Conservation (phyloP, 1,140 invertebrate species). For the Drosophila novamexicana region DNA sequence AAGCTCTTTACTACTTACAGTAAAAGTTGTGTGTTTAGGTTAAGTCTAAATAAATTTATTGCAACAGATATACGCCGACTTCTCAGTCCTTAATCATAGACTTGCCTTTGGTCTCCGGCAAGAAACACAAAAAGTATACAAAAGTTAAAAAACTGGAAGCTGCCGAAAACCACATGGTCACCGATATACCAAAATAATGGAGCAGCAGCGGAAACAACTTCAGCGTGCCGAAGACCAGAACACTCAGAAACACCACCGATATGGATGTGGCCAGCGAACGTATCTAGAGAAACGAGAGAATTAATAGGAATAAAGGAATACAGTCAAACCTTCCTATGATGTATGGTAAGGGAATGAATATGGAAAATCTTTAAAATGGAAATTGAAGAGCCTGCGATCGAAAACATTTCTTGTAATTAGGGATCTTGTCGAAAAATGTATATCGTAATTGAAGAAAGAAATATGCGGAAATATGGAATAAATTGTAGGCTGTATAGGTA, state of each 20-base stretch:
- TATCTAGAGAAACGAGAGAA: constrained; percentile 41
- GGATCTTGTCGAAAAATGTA: not conserved
- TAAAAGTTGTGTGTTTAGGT: constrained; percentile 26
- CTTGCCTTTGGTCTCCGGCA: constrained; percentile 91
- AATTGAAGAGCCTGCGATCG: too few species aligned
- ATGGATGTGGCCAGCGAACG: constrained; percentile 65
- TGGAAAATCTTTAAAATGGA: too few species aligned
- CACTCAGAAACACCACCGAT: constrained; percentile 63
- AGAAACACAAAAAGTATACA: constrained; percentile 66
- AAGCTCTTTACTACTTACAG: constrained; percentile 16
- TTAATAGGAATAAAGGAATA: not conserved
- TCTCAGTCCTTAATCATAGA: constrained; percentile 61
- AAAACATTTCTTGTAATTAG: too few species aligned
- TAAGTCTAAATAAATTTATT: constrained; percentile 3
- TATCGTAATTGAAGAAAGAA: too few species aligned
- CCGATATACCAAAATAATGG: constrained; percentile 54
- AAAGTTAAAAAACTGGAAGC: constrained; percentile 55
- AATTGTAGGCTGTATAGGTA: too few species aligned
- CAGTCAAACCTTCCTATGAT: too few species aligned
- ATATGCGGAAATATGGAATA: too few species aligned
- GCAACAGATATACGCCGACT: not conserved
- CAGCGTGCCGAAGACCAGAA: constrained; percentile 54
- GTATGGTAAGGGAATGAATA: too few species aligned
- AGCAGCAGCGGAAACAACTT: constrained; percentile 68
- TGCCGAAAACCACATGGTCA: constrained; percentile 70